phyloP scores from a whole-genome alignment of 2,797 vertebrate genomes.

The Siniperca undulata region DNA sequence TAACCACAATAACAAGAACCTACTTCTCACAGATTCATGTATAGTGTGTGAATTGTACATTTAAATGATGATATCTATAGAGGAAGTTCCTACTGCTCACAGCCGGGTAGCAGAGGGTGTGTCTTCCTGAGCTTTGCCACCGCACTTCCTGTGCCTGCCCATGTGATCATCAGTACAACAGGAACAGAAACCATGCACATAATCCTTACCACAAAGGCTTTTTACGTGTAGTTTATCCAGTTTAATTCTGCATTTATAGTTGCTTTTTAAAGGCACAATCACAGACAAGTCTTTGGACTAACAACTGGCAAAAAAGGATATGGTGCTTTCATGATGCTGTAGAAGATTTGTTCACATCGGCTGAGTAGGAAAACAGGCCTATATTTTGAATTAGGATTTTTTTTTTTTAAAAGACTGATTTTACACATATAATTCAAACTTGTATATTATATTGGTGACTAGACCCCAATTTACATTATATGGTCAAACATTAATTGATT shows the following conservation, averaged over 20 bases:
- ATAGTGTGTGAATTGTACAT: conserved; percentile 1
- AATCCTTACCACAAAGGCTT: background rate
- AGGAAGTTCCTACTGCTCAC: conserved; percentile 59
- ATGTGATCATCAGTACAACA: conserved; percentile 43
- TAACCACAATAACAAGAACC: conserved; percentile 9
- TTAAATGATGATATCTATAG: conserved; percentile 17
- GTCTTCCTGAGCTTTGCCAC: conserved; percentile 52
- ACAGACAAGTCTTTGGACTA: background rate
- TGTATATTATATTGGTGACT: background rate
- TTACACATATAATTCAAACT: background rate
- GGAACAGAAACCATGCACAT: conserved; percentile 59
- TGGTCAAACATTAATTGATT: background rate
- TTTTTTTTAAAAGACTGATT: background rate
- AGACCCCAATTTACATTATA: background rate
- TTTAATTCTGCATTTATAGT: background rate
- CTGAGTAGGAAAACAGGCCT: background rate
- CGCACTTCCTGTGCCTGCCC: conserved; percentile 62
- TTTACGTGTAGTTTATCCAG: background rate
- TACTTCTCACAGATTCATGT: background rate
- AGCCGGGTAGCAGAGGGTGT: conserved; percentile 44
- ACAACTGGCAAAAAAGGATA: background rate
- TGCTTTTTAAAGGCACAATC: background rate
- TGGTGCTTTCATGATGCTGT: background rate
- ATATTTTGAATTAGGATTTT: background rate
- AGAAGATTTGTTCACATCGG: background rate